phyloP scores from a whole-genome alignment of 2,797 vertebrate species.

The Acanthornis magna region DNA sequence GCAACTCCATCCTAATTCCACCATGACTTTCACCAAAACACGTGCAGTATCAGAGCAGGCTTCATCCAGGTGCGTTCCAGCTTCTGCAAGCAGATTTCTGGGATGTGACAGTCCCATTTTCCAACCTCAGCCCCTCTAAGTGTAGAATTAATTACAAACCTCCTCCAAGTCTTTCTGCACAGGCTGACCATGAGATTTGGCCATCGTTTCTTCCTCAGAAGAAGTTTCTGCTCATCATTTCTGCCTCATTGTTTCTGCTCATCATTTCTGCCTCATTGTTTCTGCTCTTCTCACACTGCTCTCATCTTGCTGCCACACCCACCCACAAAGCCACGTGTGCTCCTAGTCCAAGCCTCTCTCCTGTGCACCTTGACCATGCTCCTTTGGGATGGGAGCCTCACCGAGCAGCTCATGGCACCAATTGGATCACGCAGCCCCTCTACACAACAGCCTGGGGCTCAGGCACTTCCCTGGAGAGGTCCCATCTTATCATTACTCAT shows the following conservation, averaged over 20 bases:
- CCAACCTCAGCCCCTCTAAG: neutral
- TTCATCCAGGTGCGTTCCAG: neutral
- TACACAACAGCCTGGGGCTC: neutral
- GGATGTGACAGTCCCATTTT: neutral
- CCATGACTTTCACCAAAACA: neutral
- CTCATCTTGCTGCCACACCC: neutral
- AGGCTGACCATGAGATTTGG: neutral
- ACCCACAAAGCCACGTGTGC: neutral
- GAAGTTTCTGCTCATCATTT: neutral
- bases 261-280: neutral
- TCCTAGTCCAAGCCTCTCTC: neutral
- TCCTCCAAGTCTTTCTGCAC: neutral
- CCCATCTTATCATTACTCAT: neutral
- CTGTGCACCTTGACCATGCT: neutral
- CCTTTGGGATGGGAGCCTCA: neutral
- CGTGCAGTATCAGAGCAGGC: rapidly evolving
- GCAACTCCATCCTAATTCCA: neutral
- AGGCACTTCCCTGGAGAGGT: neutral
- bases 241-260: too few species aligned
- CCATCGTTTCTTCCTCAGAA: neutral
- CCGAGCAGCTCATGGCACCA: neutral
- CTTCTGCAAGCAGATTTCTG: neutral
- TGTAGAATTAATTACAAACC: neutral
- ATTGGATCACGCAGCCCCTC: neutral
- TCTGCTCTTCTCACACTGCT: too few species aligned